Base-by-base conservation (phyloP, 2,113 vertebrate genomes). In the Ptilorrhoa leucosticta region DNA sequence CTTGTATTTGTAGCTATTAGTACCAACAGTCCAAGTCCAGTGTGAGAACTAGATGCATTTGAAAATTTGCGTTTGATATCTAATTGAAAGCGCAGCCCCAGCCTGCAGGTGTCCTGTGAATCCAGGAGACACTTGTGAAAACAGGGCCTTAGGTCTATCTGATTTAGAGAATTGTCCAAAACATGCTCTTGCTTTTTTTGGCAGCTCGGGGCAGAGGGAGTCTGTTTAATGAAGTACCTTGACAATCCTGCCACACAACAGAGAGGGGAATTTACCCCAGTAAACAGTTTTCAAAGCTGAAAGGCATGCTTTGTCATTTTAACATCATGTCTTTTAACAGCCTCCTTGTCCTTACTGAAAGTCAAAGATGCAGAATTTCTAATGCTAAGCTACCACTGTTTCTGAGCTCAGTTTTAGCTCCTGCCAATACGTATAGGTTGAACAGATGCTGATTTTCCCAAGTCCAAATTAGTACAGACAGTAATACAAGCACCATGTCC, bases 381-480 rank as follows among this genome's bases (percentile, higher is more conserved):
- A 40, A 42, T 26, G 20, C 23, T 87, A 72, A 50, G 33, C 28
- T 87, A 48, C n/a, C n/a, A 15, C n/a, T 40, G 21, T 47, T 78
- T 87, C 66, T 31, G 40, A 57, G 56, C 76, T 79, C 89, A 84
- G n/a, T 3, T 92, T 53, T 72, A 87, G 64, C 22, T 90, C 35
- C 53, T 91, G 70, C 75, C 91, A 86, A 71, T 35, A 75, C 0
- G 0, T 56, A 90, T 21, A 90, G 68, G 92, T 89, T 84, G 86
- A 93, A 91, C 80, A 96, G 92, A 92, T 92, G 90, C 83, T 95
- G 83, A 84, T 94, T 96, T 96, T 89, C 80, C 44, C 7, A 69
- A 84, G 20, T 61, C 64, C 68, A 94, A 92, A 93, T 93, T 89
- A 95, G 83, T 79, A 89, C 94, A 94, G 88, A 91, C 83, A 89